phyloP scores from a whole-genome alignment of 2,888 invertebrate genomes.

The Tachina fera region DNA sequence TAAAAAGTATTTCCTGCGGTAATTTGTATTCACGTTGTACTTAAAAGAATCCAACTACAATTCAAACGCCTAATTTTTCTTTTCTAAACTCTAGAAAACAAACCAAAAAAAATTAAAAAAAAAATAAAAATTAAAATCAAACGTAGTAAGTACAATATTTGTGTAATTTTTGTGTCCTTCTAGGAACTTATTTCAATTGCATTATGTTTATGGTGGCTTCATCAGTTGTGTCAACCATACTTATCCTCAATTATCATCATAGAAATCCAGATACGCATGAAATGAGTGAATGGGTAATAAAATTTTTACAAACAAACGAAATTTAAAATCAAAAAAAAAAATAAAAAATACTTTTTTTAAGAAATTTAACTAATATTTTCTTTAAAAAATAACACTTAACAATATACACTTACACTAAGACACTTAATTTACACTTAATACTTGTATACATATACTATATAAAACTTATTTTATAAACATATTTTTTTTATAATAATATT shows the following conservation, averaged over 20 bases:
- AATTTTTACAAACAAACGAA: constrained; percentile 73
- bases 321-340: constrained; percentile 45
- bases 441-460: constrained; percentile 2
- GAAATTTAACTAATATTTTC: constrained; percentile 45
- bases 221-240: constrained; percentile 98
- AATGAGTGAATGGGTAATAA: constrained; percentile 97
- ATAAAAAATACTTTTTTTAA: constrained; percentile 60
- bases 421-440: neutral
- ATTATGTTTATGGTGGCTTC: constrained; percentile 99
- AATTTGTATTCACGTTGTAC: constrained; percentile 26
- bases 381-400: constrained; percentile 25
- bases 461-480: constrained; percentile 10
- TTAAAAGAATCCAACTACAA: neutral
- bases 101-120: constrained; percentile 20
- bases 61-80: constrained; percentile 31
- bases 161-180: constrained; percentile 84
- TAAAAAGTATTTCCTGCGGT: neutral
- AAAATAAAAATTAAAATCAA: neutral
- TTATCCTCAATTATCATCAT: constrained; percentile 99
- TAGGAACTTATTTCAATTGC: constrained; percentile 98
- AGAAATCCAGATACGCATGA: constrained; percentile 97
- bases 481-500: constrained; percentile 22
- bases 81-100: constrained; percentile 30
- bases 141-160: constrained; percentile 80
- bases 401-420: constrained; percentile 5